Conservation (phyloP, 2,113 vertebrate genomes). For the Heterotis niloticus region DNA sequence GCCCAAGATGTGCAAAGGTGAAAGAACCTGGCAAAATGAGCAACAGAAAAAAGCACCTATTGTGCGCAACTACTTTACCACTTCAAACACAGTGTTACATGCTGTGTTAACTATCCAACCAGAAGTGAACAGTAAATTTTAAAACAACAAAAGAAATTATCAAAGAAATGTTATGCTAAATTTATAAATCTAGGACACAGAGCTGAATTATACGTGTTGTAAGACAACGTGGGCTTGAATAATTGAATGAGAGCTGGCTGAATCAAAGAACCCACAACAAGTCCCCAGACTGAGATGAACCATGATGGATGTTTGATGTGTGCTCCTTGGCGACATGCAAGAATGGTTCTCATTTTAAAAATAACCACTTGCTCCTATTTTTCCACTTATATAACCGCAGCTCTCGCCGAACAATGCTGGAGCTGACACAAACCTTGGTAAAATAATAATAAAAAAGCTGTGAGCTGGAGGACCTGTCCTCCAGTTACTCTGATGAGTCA, state of each 20-base stretch:
- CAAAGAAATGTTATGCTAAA: conserved; percentile 29
- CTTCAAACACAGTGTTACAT: neutral
- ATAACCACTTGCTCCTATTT: conserved; percentile 28
- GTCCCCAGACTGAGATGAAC: neutral
- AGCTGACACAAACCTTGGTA: neutral
- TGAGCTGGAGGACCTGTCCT: neutral
- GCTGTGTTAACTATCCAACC: conserved; percentile 35
- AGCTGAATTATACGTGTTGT: conserved; percentile 14
- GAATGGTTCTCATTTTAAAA: conserved; percentile 26
- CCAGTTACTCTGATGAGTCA: neutral
- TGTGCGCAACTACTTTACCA: neutral
- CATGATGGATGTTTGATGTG: conserved; percentile 17
- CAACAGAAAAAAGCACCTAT: no score
- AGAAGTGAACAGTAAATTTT: conserved; percentile 38
- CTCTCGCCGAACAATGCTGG: neutral
- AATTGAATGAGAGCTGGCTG: conserved; percentile 29
- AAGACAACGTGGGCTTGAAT: conserved; percentile 31
- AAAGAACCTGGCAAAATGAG: no score
- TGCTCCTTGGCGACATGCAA: conserved; percentile 25
- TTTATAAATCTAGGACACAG: conserved; percentile 38
- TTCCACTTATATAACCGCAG: conserved; percentile 26
- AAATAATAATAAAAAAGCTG: neutral
- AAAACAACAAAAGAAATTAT: conserved; percentile 18
- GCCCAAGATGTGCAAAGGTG: no score
- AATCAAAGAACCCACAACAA: conserved; percentile 10